Conservation (phyloP, 2,797 vertebrate genomes). For the Selene dorsalis region DNA sequence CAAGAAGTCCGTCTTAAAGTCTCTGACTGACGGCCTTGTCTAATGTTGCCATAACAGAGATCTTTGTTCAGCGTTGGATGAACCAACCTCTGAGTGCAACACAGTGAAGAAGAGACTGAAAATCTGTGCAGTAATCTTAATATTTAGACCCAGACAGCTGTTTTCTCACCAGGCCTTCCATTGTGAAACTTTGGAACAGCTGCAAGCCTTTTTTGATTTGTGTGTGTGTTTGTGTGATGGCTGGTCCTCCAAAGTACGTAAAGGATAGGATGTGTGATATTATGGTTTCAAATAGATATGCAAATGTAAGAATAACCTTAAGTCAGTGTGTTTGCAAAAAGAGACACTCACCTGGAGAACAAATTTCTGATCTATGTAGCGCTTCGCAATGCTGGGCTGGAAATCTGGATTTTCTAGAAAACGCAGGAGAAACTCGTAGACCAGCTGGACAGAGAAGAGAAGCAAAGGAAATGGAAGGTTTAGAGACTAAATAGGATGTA, state of each 20-base stretch:
- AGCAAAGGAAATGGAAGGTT: neutral
- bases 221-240: neutral
- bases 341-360: slow-evolving; percentile 92
- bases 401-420: slow-evolving; percentile 99
- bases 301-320: neutral
- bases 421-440: slow-evolving; percentile 97
- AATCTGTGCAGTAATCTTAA: too few species aligned
- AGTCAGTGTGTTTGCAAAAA: neutral
- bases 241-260: neutral
- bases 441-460: slow-evolving; percentile 85
- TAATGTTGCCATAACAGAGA: neutral
- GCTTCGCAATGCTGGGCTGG: slow-evolving; percentile 95
- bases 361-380: slow-evolving; percentile 98
- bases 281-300: neutral
- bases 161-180: neutral
- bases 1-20: neutral
- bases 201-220: neutral
- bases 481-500: neutral
- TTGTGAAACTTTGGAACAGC: neutral
- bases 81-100: neutral
- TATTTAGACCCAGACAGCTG: neutral
- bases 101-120: too few species aligned
- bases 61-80: neutral
- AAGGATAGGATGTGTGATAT: neutral
- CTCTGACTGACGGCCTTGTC: neutral